Evolutionary conservation across 2,797 vertebrate species (phyloP).

Genomic region (Chelmon rostratus): DNA sequence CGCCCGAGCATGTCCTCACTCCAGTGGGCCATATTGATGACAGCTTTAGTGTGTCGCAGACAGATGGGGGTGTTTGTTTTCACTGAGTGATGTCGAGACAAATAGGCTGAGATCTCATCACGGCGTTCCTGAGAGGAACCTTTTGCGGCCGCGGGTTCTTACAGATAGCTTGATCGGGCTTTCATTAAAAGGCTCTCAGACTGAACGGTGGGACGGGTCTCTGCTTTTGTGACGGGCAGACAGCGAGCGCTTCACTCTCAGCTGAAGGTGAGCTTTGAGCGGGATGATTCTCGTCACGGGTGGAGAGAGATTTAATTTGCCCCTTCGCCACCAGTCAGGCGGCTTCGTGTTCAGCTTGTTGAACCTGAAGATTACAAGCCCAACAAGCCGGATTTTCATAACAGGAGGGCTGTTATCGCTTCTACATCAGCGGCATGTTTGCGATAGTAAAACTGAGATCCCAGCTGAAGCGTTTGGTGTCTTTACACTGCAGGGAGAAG

Average conservation of each 20-base stretch:
- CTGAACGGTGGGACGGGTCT: conserved; percentile 41
- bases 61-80: conserved; percentile 77
- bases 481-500: neutral
- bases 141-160: conserved; percentile 45
- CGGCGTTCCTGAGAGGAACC: conserved; percentile 59
- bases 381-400: conserved; percentile 39
- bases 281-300: conserved; percentile 35
- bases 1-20: conserved; percentile 44
- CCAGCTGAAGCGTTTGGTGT: neutral
- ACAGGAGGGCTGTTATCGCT: neutral
- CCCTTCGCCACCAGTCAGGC: conserved; percentile 43
- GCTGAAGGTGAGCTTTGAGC: conserved; percentile 38
- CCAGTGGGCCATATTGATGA: conserved; percentile 53
- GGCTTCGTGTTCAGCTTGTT: conserved; percentile 52
- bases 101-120: conserved; percentile 80
- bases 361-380: conserved; percentile 53
- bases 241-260: conserved; percentile 16
- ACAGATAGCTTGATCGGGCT: conserved; percentile 54
- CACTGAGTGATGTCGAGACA: conserved; percentile 76
- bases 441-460: neutral
- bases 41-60: conserved; percentile 67
- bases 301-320: conserved; percentile 60
- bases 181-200: conserved; percentile 71
- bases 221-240: conserved; percentile 46
- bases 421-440: conserved; percentile 4